These are phyloP conservation scores for Raja brachyura DNA, from an alignment of 2,113 vertebrate genomes.

Conservation along the genomic window DNA sequence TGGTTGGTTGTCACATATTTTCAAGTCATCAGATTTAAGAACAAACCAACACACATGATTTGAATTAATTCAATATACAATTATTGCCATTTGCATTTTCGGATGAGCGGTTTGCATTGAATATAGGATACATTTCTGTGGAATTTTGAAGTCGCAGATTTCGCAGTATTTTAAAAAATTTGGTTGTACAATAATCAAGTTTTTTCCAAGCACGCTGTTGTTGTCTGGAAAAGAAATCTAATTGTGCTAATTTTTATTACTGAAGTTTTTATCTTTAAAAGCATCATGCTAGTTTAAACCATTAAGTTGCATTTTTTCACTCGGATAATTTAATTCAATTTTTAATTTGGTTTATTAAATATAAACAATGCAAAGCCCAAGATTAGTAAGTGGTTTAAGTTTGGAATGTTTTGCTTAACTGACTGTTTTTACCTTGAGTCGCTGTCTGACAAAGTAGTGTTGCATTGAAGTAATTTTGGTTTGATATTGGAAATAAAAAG, in stretches of 20 bases:
- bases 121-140: slow-evolving; percentile 26
- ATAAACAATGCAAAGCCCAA: slow-evolving; percentile 34
- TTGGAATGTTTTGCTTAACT: slow-evolving; percentile 50
- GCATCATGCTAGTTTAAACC: slow-evolving; percentile 24
- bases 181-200: slow-evolving; percentile 29
- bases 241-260: slow-evolving; percentile 42
- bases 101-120: background rate
- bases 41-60: slow-evolving; percentile 1
- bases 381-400: slow-evolving; percentile 46
- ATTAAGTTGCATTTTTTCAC: slow-evolving; percentile 37
- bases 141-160: background rate
- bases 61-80: background rate
- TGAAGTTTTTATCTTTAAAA: slow-evolving; percentile 40
- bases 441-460: slow-evolving; percentile 49
- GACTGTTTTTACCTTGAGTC: slow-evolving; percentile 51
- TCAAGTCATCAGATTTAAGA: slow-evolving; percentile 14
- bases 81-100: slow-evolving; percentile 25
- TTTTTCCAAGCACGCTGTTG: slow-evolving; percentile 15
- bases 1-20: slow-evolving; percentile 61
- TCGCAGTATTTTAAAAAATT: slow-evolving; percentile 9
- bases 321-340: slow-evolving; percentile 36
- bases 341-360: slow-evolving; percentile 32
- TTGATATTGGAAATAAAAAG: slow-evolving; percentile 41
- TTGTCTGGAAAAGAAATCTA: slow-evolving; percentile 14
- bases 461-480: slow-evolving; percentile 44